These are phyloP conservation scores for Drosophila mercatorum DNA, from an alignment of 2,888 invertebrate genomes.

Conservation along the genomic window DNA sequence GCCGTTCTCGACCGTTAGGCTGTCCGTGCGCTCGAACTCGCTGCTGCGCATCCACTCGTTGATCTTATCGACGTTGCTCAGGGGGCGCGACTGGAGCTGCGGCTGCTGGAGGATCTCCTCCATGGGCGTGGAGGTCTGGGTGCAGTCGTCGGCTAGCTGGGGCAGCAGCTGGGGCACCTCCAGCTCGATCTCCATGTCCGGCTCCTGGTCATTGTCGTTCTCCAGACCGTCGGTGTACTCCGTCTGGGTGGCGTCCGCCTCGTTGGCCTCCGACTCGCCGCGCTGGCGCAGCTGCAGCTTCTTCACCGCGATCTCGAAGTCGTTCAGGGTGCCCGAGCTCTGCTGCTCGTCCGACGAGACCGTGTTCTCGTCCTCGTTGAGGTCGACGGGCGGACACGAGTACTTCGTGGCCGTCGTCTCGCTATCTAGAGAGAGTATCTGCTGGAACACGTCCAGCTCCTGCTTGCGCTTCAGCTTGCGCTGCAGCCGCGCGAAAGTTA, in stretches of 20 bases:
- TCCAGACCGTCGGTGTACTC: slow-evolving; percentile 62
- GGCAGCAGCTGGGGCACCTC: slow-evolving; percentile 75
- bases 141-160: slow-evolving; percentile 75
- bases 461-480: slow-evolving; percentile 87
- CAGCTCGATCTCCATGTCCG: slow-evolving; percentile 78
- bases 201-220: slow-evolving; percentile 66
- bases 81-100: slow-evolving; percentile 65
- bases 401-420: slow-evolving; percentile 82
- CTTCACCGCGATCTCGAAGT: slow-evolving; percentile 73
- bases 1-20: slow-evolving; percentile 77
- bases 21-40: slow-evolving; percentile 83
- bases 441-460: slow-evolving; percentile 85
- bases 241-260: slow-evolving; percentile 59
- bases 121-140: slow-evolving; percentile 81
- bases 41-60: slow-evolving; percentile 84
- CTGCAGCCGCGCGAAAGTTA: slow-evolving; percentile 89
- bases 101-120: slow-evolving; percentile 75
- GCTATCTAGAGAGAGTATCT: slow-evolving; percentile 85
- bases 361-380: slow-evolving; percentile 72
- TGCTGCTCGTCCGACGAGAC: slow-evolving; percentile 75
- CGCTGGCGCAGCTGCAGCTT: slow-evolving; percentile 65
- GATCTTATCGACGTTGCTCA: slow-evolving; percentile 82
- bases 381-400: slow-evolving; percentile 69
- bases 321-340: slow-evolving; percentile 78
- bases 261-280: slow-evolving; percentile 75